A percentile compares a stretch with the other conserved stretches of the same genome.
phyloP scores from a whole-genome alignment of 2,797 vertebrate genomes.

The Artibeus jamaicensis region DNA sequence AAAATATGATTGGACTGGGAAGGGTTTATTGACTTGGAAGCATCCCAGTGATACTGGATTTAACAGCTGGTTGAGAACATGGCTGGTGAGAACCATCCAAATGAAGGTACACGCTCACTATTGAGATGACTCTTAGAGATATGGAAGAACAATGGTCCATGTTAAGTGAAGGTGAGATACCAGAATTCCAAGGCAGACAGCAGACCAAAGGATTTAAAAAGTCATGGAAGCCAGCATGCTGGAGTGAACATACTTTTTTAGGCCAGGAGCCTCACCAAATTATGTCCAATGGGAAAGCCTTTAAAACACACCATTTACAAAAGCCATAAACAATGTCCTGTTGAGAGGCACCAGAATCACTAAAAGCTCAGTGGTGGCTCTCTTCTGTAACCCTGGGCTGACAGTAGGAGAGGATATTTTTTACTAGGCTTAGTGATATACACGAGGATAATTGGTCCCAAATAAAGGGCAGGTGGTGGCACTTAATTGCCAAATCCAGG shows the following conservation, averaged over 20 bases:
- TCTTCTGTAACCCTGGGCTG: not conserved
- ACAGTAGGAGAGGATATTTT: not conserved
- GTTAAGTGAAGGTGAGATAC: not conserved
- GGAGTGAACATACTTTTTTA: not conserved
- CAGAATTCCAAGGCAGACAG: not conserved
- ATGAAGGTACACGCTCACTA: not conserved
- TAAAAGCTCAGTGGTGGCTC: not conserved
- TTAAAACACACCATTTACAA: not conserved
- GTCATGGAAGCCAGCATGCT: not conserved
- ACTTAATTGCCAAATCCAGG: not conserved
- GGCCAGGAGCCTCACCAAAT: not conserved
- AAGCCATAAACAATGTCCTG: not conserved
- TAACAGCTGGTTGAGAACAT: not conserved
- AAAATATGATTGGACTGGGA: not conserved
- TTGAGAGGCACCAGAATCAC: not conserved
- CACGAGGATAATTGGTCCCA: not conserved
- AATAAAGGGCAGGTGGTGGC: not conserved
- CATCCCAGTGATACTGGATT: not conserved
- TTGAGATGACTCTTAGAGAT: not conserved
- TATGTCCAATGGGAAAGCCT: not conserved
- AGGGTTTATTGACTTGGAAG: not conserved
- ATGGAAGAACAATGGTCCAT: not conserved
- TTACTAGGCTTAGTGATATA: not conserved
- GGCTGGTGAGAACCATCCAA: not conserved
- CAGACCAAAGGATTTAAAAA: not conserved